A percentile compares a stretch with the other conserved stretches of the same genome.
Evolutionary conservation across 2,888 invertebrate genomes (phyloP).

Genomic region (Cyrtodaria siliqua): DNA sequence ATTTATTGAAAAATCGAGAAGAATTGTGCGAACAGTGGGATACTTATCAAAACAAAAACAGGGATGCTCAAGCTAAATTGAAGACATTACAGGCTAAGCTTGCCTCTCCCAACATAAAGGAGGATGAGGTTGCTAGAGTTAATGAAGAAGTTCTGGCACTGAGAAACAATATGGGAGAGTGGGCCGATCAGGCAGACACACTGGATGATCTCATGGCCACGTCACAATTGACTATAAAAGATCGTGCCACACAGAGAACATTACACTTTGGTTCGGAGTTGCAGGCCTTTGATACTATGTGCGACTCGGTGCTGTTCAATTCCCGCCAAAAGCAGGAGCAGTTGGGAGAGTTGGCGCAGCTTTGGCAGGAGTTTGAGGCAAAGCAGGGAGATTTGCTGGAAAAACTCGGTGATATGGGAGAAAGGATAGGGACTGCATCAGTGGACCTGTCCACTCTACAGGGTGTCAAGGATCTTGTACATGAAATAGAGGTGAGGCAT

Average conservation of each 20-base stretch:
- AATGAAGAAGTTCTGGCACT: conserved; percentile 91
- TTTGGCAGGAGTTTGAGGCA: conserved; percentile 92
- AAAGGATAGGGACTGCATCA: conserved; percentile 65
- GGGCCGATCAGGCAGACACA: conserved; percentile 73
- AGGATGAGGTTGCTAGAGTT: conserved; percentile 90
- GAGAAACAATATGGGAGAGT: conserved; percentile 84
- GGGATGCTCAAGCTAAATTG: conserved; percentile 92
- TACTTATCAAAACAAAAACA: conserved; percentile 93
- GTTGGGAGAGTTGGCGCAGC: conserved; percentile 86
- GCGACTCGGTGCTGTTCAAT: conserved; percentile 71
- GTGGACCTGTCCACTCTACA: conserved; percentile 73
- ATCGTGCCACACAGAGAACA: conserved; percentile 80
- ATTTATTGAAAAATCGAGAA: conserved; percentile 78
- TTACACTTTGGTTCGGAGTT: conserved; percentile 81
- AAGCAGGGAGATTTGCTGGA: conserved; percentile 89
- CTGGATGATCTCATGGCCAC: conserved; percentile 81
- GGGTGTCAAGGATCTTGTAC: conserved; percentile 77
- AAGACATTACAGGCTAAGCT: conserved; percentile 93
- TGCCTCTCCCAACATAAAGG: conserved; percentile 90
- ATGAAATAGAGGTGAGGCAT: conserved; percentile 80
- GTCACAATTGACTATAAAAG: conserved; percentile 81
- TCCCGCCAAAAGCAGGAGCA: conserved; percentile 83
- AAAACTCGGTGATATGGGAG: conserved; percentile 74
- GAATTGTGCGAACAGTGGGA: conserved; percentile 88
- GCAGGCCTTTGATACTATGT: conserved; percentile 74